Conservation (phyloP, 2,113 vertebrate genomes). For the Corythaeola cristata region DNA sequence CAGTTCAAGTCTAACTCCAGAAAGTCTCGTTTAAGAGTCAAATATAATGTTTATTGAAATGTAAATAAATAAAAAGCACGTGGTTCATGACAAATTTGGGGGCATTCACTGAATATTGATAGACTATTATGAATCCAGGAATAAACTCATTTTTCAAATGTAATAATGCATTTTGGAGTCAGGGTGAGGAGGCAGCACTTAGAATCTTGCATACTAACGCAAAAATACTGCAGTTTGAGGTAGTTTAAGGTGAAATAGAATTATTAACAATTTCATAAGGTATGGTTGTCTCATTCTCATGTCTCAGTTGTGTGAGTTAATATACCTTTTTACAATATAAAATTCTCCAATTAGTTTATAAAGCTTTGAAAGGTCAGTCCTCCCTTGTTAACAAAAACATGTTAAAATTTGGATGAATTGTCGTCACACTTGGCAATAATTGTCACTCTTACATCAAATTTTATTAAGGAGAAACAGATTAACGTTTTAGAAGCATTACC, state of each 20-base stretch:
- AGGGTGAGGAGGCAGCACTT: neutral
- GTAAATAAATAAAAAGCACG: neutral
- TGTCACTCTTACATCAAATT: neutral
- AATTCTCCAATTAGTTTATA: neutral
- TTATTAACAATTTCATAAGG: neutral
- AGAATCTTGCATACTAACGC: neutral
- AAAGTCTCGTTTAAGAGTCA: neutral
- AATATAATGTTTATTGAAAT: neutral
- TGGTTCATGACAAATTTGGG: neutral
- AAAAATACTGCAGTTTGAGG: neutral
- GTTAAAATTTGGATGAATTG: neutral
- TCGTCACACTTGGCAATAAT: neutral
- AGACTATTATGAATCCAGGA: neutral
- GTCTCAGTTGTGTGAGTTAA: conserved; percentile 7
- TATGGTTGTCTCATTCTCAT: neutral
- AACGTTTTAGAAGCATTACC: neutral
- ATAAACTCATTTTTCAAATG: neutral
- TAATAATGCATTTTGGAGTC: neutral
- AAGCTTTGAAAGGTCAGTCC: neutral
- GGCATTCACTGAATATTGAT: neutral
- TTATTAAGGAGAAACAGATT: neutral
- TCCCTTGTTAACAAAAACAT: neutral
- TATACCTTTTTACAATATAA: neutral
- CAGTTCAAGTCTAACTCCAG: neutral
- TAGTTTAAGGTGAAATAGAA: neutral